Conservation (phyloP, 2,888 invertebrate species). For the Lordiphosa andalusiaca region DNA sequence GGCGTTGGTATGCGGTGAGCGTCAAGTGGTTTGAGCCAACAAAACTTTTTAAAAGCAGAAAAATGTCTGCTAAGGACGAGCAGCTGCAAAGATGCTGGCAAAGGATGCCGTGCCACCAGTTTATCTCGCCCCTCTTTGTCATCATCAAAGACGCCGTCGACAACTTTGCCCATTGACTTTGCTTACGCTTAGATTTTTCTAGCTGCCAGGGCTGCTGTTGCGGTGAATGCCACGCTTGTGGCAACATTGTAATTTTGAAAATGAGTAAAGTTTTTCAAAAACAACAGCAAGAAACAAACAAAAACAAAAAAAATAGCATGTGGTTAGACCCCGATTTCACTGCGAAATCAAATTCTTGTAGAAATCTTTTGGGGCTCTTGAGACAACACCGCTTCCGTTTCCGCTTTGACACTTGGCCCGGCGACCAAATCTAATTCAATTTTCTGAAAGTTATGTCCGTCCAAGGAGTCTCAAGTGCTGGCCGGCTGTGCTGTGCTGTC, state of each 20-base stretch:
- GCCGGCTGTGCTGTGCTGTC: too few relatives aligned
- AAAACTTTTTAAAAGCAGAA: conserved; percentile 61
- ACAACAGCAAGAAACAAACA: conserved; percentile 15
- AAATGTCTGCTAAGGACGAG: conserved; percentile 61
- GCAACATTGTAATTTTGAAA: conserved; percentile 78
- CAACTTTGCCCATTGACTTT: conserved; percentile 77
- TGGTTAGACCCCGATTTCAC: conserved; percentile 55
- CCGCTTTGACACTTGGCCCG: conserved; percentile 66
- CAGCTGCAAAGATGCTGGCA: conserved; percentile 45
- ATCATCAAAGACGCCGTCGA: conserved; percentile 55
- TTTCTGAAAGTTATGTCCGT: conserved; percentile 11
- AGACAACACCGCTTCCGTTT: conserved; percentile 58
- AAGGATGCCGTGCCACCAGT: conserved; percentile 8
- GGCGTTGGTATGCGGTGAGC: conserved; percentile 43
- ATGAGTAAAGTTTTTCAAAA: conserved; percentile 76
- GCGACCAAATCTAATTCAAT: conserved; percentile 46
- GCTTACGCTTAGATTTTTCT: conserved; percentile 75
- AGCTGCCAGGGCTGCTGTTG: conserved; percentile 40
- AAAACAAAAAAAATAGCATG: conserved; percentile 39
- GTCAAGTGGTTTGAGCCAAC: conserved; percentile 70
- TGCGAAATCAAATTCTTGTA: conserved; percentile 68
- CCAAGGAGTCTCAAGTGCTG: too few relatives aligned
- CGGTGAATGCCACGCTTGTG: conserved; percentile 64
- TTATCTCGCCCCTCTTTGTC: conserved; percentile 32
- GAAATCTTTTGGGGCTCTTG: conserved; percentile 40